These are phyloP conservation scores for Ophioninae sp. DNA, from an alignment of 2,888 invertebrate species.

Conservation along the genomic window DNA sequence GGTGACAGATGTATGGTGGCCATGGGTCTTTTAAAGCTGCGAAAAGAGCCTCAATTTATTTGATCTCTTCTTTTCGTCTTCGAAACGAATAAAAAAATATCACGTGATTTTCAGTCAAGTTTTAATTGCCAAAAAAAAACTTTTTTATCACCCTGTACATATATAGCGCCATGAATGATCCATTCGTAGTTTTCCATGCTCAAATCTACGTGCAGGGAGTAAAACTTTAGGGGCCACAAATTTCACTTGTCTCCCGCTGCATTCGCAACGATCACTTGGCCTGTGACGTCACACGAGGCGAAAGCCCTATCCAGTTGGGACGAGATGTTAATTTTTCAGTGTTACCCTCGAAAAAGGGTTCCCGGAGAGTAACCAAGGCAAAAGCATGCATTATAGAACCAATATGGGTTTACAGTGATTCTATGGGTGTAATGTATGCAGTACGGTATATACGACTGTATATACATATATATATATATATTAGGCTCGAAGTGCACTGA, in stretches of 20 bases:
- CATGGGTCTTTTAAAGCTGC: too few species aligned
- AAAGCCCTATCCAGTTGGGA: constrained; percentile 56
- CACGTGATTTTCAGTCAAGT: too few species aligned
- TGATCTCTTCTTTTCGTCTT: too few species aligned
- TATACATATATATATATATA: too few species aligned
- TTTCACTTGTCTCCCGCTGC: constrained; percentile 28
- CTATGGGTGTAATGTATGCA: neutral
- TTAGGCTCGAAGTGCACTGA: constrained; percentile 61
- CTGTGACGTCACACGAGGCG: constrained; percentile 24
- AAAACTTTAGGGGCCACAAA: constrained; percentile 38
- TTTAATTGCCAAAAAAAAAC: too few species aligned
- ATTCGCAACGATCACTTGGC: constrained; percentile 25
- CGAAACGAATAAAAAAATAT: too few species aligned
- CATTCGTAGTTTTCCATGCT: too few species aligned
- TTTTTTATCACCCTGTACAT: too few species aligned
- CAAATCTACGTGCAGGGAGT: constrained; percentile 43
- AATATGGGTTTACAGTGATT: constrained; percentile 8
- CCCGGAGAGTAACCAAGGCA: constrained; percentile 32
- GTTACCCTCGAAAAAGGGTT: constrained; percentile 39
- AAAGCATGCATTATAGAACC: constrained; percentile 31
- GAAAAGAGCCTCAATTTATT: too few species aligned
- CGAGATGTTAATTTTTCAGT: constrained; percentile 68
- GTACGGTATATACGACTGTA: neutral
- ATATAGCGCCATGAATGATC: too few species aligned
- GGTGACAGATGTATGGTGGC: too few species aligned